These are phyloP conservation scores for Anguilla pacifica DNA, from an alignment of 2,797 vertebrate genomes.

Conservation along the genomic window DNA sequence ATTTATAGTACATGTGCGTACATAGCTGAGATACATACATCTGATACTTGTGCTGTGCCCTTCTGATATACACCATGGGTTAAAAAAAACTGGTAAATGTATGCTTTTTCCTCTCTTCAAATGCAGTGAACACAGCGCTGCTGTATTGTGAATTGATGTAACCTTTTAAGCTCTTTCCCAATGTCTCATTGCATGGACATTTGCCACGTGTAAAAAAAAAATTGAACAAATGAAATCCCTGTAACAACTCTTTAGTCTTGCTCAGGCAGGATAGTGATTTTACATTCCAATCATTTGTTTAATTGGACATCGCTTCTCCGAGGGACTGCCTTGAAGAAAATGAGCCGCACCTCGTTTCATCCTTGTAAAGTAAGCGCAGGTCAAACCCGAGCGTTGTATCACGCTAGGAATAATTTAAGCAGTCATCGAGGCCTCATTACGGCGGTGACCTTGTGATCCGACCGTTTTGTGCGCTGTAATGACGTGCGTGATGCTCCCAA, in stretches of 20 bases:
- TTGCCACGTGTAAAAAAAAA: conserved; percentile 34
- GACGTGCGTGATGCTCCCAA: conserved; percentile 56
- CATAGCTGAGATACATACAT: no score
- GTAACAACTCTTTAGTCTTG: conserved; percentile 40
- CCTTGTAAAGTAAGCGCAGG: conserved; percentile 53
- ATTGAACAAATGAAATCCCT: conserved; percentile 48
- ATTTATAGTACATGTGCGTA: no score
- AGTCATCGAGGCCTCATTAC: conserved; percentile 63
- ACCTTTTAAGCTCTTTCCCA: conserved; percentile 20
- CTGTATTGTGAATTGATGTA: no score
- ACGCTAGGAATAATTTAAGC: conserved; percentile 52
- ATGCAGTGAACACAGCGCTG: neutral
- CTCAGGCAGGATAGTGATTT: conserved; percentile 33
- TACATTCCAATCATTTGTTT: conserved; percentile 59
- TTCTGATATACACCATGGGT: no score
- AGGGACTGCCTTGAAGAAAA: conserved; percentile 50
- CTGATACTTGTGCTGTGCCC: no score
- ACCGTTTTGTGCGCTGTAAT: conserved; percentile 53
- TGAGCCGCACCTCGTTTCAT: conserved; percentile 40
- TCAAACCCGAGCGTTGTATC: conserved; percentile 45
- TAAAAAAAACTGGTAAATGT: no score
- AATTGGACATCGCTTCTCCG: conserved; percentile 61
- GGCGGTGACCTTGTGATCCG: conserved; percentile 63
- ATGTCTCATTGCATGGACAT: conserved; percentile 48
- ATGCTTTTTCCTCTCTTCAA: no score